Evolutionary conservation across 2,113 vertebrate species (phyloP), one percentile per base, ranked within the genome.

Genomic region (Pipra filicauda): DNA sequence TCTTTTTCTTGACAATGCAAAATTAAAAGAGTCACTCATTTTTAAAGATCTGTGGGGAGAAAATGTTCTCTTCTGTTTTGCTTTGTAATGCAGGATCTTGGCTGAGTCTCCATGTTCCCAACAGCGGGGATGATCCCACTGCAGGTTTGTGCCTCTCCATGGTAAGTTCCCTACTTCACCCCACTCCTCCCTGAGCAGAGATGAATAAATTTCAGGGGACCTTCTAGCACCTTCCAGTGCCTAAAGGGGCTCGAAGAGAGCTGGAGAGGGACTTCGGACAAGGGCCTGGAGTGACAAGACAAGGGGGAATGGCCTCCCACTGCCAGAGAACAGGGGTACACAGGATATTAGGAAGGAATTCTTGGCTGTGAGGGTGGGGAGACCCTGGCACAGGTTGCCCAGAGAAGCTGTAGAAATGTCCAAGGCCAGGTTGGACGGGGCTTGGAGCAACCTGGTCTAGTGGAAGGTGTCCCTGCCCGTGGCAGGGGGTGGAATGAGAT

Each of bases 1-100:
- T 37, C 80, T 95, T 84, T 72, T 92, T 55, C 96, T 96, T 96
- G 96, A 94, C 93, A 93, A 91, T 87, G 92, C 92, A 95, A 96
- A 97, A 97, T 96, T 96, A 97, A 97, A 79, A 94, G 93, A 95
- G 95, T 96, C 95, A 96, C 95, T 96, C 93, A 97, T 97, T 97
- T 96, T 97, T 95, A 97, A 96, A 93, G 94, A 97, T 96, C 93
- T 95, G 82, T 35, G 49, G 92, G 95, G 89, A 88, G 62, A 74
- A 82, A 81, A 85, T 2, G 64, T 65, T 94, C 93, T 84, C 44
- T 77, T 75, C 21, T 0, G 1, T 80, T 90, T 44, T 73, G 85
- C 93, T 92, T 51, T 0, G 31, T 64, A 67, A 77, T 0, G 8
- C 65, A 51, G 72, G 3, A 18, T 44, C 72, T 64, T 2, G 6